Percentiles rank a stretch among this genome's conserved stretches.
Evolutionary conservation across 1,140 invertebrate genomes (phyloP).

Genomic region (Habropoda laboriosa): DNA sequence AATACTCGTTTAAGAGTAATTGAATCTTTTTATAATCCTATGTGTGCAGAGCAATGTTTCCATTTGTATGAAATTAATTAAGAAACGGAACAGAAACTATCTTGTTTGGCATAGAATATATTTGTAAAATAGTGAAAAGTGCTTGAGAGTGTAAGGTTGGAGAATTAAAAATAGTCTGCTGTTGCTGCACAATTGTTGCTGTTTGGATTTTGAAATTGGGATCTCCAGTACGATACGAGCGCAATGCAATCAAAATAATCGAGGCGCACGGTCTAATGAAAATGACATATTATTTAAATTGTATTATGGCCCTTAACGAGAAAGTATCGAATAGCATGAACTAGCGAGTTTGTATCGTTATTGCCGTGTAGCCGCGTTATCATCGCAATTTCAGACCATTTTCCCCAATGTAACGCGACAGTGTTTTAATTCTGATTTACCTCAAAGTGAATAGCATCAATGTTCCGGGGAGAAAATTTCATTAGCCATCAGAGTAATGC

Average conservation of each 20-base stretch:
- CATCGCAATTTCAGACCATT: neutral
- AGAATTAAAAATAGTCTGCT: no score
- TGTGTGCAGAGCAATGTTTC: no score
- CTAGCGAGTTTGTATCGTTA: neutral
- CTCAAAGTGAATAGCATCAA: conserved; percentile 18
- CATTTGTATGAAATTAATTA: no score
- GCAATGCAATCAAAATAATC: neutral
- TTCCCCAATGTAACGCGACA: neutral
- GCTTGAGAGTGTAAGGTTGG: no score
- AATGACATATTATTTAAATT: neutral
- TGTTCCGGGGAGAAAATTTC: conserved; percentile 38
- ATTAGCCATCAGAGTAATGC: conserved; percentile 28
- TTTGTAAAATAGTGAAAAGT: no score
- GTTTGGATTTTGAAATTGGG: neutral
- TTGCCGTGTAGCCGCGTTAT: conserved; percentile 5
- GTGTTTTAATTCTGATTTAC: conserved; percentile 34
- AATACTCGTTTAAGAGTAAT: no score
- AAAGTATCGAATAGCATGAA: neutral
- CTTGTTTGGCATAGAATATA: no score
- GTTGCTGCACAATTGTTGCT: neutral
- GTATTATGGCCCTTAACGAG: neutral
- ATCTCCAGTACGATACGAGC: no score
- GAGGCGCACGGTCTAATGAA: neutral
- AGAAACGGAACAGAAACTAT: no score
- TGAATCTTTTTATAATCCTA: no score